phyloP scores from a whole-genome alignment of 2,888 invertebrate genomes.

The Thera obeliscata region DNA sequence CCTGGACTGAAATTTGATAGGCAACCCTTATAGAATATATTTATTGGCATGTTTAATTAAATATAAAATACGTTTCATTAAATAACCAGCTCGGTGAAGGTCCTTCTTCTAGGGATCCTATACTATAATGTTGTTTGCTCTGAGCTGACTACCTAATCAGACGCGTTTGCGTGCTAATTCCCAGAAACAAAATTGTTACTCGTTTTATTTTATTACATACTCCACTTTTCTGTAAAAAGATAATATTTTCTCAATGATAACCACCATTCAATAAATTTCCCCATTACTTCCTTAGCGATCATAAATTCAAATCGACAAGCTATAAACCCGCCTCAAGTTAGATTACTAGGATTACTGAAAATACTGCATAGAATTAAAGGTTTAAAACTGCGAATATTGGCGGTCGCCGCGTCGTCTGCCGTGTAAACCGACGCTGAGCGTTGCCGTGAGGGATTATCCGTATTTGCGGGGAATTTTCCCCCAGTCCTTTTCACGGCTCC shows the following conservation, averaged over 20 bases:
- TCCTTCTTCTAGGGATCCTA: too few relatives aligned
- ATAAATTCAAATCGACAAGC: conserved; percentile 40
- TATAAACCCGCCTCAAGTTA: conserved; percentile 33
- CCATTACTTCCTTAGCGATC: conserved; percentile 18
- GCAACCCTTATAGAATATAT: too few relatives aligned
- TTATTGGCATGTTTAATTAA: too few relatives aligned
- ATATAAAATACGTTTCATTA: too few relatives aligned
- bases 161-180: conserved; percentile 12
- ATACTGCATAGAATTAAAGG: conserved; percentile 43
- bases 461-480: conserved; percentile 60
- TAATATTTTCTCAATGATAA: conserved; percentile 1
- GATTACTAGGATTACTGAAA: conserved; percentile 31
- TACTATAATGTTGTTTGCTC: conserved; percentile 46
- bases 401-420: conserved; percentile 55
- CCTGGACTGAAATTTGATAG: too few relatives aligned
- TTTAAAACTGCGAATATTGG: conserved; percentile 44
- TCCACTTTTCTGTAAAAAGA: neutral
- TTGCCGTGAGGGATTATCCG: conserved; percentile 70
- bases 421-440: conserved; percentile 62
- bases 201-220: too few relatives aligned
- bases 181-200: conserved; percentile 20
- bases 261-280: conserved; percentile 6
- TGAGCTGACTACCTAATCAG: conserved; percentile 41
- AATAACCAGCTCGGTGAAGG: too few relatives aligned
- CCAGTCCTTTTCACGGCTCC: conserved; percentile 39